Evolutionary conservation across 2,113 vertebrate genomes (phyloP).

Genomic region (Dipodomys merriami): DNA sequence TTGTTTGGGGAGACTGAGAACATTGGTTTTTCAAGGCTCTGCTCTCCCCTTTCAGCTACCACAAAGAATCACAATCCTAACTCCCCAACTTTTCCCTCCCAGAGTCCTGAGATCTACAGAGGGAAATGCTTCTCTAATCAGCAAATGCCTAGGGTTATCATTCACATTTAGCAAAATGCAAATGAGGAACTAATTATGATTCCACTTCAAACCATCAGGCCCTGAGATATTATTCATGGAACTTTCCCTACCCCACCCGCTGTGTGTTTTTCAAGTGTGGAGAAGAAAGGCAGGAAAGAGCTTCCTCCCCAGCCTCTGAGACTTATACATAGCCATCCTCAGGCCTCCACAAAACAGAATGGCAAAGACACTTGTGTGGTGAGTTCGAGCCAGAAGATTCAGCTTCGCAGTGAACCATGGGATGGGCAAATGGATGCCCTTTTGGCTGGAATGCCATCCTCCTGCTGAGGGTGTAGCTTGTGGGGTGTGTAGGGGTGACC

Average conservation of each 20-base stretch:
- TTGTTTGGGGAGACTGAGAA: background rate
- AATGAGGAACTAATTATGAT: background rate
- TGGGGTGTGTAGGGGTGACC: accelerated
- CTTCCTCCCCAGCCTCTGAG: background rate
- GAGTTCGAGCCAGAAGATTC: background rate
- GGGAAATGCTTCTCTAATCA: background rate
- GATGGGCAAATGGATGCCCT: accelerated
- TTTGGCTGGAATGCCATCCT: background rate
- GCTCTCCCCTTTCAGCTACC: background rate
- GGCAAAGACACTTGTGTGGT: conserved; percentile 21
- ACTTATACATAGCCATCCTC: too few relatives aligned
- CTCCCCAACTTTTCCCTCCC: background rate
- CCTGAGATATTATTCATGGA: conserved; percentile 46
- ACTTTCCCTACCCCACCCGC: background rate
- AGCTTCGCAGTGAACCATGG: background rate
- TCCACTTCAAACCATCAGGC: conserved; percentile 12
- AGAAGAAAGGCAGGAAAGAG: background rate
- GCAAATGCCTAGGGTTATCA: background rate
- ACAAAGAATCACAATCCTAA: background rate
- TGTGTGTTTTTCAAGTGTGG: background rate
- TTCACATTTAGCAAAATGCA: conserved; percentile 50
- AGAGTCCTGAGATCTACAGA: conserved; percentile 29
- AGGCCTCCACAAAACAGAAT: background rate
- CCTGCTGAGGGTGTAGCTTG: background rate
- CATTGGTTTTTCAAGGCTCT: background rate